Evolutionary conservation across 2,113 vertebrate species (phyloP).

Genomic region (Thryonomys swinderianus): DNA sequence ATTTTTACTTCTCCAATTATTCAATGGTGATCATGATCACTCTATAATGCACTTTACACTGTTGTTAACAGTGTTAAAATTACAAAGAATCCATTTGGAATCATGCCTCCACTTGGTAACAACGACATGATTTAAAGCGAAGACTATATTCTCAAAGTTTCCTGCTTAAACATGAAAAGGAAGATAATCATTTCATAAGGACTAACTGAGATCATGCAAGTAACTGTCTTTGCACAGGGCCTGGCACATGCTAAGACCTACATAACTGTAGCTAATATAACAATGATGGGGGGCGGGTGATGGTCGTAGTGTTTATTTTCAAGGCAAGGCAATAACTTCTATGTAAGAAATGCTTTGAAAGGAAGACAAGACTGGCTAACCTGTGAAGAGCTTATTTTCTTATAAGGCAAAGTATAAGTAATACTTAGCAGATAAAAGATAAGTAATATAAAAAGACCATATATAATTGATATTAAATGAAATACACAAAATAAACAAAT

Average conservation of each 20-base stretch:
- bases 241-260: background rate
- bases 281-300: background rate
- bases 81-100: background rate
- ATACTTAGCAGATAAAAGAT: conserved; percentile 13
- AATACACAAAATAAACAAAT: background rate
- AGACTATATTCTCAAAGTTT: background rate
- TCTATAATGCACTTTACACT: background rate
- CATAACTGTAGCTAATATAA: background rate
- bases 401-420: background rate
- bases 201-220: background rate
- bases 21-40: background rate
- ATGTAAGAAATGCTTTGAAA: background rate
- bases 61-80: background rate
- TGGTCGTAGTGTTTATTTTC: background rate
- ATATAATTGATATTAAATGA: background rate
- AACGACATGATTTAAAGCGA: background rate
- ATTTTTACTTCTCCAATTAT: background rate
- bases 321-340: background rate
- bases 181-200: background rate
- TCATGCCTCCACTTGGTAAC: background rate
- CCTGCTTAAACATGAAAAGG: background rate
- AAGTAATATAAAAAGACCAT: background rate
- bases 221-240: background rate
- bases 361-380: background rate
- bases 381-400: background rate